Evolutionary conservation across 2,888 invertebrate species (phyloP), one percentile per base, ranked within the genome.

Genomic region (Lasioglossum villosulum): DNA sequence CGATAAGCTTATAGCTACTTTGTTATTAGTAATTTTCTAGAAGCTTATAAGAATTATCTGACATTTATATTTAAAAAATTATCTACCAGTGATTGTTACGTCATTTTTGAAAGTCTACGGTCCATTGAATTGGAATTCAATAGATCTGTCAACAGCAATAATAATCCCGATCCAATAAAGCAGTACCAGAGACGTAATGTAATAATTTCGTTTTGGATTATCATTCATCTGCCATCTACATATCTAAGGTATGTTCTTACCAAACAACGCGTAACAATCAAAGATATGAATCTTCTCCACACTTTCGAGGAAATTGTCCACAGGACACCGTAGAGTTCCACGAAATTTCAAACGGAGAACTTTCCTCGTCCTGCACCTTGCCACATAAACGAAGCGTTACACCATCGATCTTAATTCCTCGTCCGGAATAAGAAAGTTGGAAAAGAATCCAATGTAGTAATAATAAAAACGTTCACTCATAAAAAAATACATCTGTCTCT

Each of bases 331-430:
- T 23, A n/a, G 10, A 56, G n/a, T 12, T 56, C 12, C n/a, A 12
- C 10, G 72, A 48, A 75, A 68, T 75, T 37, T 76, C 75, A 8
- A 45, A 71, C 30, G 75, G 23, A 19, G 66, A 77, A 82, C 39
- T 78, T 79, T 30, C 63, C 45, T 39, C 39, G n/a, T 30, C 80
- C 39, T 3, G n/a, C 79, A 86, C 42, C 66, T 39, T 70, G 34
- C 70, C 39, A 16, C 75, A 59, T 78, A 75, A 75, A 83, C 86
- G 86, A 78, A 78, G 73, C 75, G 78, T 78, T 76, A 83, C 83
- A 30, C 56, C 80, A 79, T 87, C 87, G 81, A 87, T 87, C 87
- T 87, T 86, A 86, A 87, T 86, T 86, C 76, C 34, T 19, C 30
- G 34, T 48, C 16, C 23, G 23, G 34, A 66, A n/a, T 30, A 39